phyloP scores from a whole-genome alignment of 2,888 invertebrate genomes.

The Chrysolina haemoptera region DNA sequence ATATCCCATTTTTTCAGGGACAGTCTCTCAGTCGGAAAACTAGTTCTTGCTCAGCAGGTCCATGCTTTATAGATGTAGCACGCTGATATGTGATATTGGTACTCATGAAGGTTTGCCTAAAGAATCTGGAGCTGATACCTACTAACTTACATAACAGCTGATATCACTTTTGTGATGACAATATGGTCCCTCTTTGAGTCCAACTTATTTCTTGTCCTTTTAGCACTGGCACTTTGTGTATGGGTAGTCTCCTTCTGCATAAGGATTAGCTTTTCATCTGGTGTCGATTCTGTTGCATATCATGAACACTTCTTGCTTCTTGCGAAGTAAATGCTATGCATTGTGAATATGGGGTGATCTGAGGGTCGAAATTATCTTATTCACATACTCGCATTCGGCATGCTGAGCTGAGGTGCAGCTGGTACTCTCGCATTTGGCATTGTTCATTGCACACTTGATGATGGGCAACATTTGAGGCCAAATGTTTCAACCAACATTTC shows the following conservation, averaged over 20 bases:
- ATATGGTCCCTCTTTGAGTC: too few species aligned
- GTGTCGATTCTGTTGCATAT: constrained; percentile 22
- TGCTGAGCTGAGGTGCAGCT: constrained; percentile 16
- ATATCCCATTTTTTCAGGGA: too few species aligned
- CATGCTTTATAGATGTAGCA: too few species aligned
- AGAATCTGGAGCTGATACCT: constrained; percentile 7
- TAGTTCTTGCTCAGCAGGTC: too few species aligned
- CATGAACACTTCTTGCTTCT: neutral
- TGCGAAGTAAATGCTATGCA: too few species aligned
- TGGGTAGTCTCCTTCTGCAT: constrained; percentile 15
- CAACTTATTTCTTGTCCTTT: neutral
- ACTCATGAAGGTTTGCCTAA: constrained; percentile 29
- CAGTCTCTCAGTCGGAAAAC: too few species aligned
- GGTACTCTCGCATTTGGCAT: neutral
- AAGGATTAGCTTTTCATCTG: too few species aligned
- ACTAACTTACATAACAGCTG: constrained; percentile 2
- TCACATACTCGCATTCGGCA: too few species aligned
- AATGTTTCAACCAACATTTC: constrained; percentile 23
- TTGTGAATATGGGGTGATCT: too few species aligned
- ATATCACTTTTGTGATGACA: constrained; percentile 18
- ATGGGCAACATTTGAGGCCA: constrained; percentile 60
- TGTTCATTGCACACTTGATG: constrained; percentile 50
- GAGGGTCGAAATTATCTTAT: too few species aligned
- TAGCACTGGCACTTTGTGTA: constrained; percentile 3
- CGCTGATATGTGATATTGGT: too few species aligned